These are phyloP conservation scores for Drosophila gunungcola DNA, from an alignment of 1,140 invertebrate species.

Conservation along the genomic window DNA sequence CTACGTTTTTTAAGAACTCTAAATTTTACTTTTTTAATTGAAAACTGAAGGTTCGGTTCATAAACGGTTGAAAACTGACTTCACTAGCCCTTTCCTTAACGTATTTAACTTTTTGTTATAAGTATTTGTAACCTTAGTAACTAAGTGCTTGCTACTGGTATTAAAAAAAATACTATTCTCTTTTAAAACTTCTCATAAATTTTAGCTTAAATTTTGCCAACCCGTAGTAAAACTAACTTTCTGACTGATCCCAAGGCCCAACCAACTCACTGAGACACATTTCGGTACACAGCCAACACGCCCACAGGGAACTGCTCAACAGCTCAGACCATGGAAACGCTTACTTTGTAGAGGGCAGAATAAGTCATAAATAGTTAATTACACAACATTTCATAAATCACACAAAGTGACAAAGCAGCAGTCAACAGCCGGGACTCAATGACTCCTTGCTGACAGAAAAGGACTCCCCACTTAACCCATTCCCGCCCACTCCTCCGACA, in stretches of 20 bases:
- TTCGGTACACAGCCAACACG: slow-evolving; percentile 7
- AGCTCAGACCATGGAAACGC: slow-evolving; percentile 42
- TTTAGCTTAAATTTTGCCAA: neutral
- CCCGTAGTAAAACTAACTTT: neutral
- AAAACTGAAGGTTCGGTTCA: no score
- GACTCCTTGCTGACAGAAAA: slow-evolving; percentile 37
- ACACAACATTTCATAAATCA: slow-evolving; percentile 79
- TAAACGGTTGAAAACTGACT: no score
- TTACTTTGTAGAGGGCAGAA: slow-evolving; percentile 44
- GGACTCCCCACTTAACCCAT: slow-evolving; percentile 34
- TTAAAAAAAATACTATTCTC: neutral
- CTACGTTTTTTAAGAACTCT: no score
- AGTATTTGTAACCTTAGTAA: neutral
- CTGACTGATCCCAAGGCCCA: neutral
- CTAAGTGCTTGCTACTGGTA: neutral
- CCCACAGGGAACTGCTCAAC: slow-evolving; percentile 10
- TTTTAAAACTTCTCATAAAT: neutral
- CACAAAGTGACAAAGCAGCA: slow-evolving; percentile 64
- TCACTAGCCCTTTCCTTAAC: no score
- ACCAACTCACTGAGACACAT: slow-evolving; percentile 7
- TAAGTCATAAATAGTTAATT: slow-evolving; percentile 78
- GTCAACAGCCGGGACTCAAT: slow-evolving; percentile 49
- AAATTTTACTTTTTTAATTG: no score
- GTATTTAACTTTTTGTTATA: no score
- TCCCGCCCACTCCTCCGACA: slow-evolving; percentile 2